Evolutionary conservation across 2,888 invertebrate species (phyloP).

Genomic region (Phortica okadai): DNA sequence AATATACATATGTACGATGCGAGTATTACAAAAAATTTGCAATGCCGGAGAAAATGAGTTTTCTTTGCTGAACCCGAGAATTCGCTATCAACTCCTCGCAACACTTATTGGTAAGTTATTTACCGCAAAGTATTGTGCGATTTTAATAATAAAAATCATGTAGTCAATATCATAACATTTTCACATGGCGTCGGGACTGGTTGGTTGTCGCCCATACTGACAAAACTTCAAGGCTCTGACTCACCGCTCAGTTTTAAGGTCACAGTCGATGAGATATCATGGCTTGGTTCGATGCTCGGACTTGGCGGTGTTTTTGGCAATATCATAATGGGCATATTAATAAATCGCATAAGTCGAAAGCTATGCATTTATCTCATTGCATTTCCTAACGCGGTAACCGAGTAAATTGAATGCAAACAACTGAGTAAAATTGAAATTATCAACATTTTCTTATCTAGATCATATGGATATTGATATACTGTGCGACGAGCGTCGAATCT

Average conservation of each 20-base stretch:
- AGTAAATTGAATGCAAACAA: not conserved
- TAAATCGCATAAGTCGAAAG: slow-evolving; percentile 68
- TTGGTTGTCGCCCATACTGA: slow-evolving; percentile 73
- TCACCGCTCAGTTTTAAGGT: slow-evolving; percentile 62
- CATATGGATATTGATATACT: slow-evolving; percentile 71
- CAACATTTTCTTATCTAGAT: slow-evolving; percentile 49
- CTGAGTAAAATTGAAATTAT: too few relatives aligned
- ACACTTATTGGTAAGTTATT: slow-evolving; percentile 59
- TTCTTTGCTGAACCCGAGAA: slow-evolving; percentile 51
- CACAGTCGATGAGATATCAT: slow-evolving; percentile 65
- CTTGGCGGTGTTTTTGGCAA: slow-evolving; percentile 71
- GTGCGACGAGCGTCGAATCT: slow-evolving; percentile 61
- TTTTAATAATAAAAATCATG: not conserved
- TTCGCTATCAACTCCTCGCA: slow-evolving; percentile 58
- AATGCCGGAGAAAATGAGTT: not conserved
- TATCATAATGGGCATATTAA: slow-evolving; percentile 59
- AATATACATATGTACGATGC: too few relatives aligned
- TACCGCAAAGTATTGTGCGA: too few relatives aligned
- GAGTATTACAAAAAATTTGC: too few relatives aligned
- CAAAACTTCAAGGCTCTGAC: slow-evolving; percentile 59
- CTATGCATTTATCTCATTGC: slow-evolving; percentile 64
- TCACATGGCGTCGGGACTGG: slow-evolving; percentile 73
- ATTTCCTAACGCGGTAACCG: slow-evolving; percentile 65
- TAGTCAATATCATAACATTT: slow-evolving; percentile 72
- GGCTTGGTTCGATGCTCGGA: slow-evolving; percentile 71